Conservation (phyloP, 2,797 vertebrate species). For the Poeciliopsis gracilis region DNA sequence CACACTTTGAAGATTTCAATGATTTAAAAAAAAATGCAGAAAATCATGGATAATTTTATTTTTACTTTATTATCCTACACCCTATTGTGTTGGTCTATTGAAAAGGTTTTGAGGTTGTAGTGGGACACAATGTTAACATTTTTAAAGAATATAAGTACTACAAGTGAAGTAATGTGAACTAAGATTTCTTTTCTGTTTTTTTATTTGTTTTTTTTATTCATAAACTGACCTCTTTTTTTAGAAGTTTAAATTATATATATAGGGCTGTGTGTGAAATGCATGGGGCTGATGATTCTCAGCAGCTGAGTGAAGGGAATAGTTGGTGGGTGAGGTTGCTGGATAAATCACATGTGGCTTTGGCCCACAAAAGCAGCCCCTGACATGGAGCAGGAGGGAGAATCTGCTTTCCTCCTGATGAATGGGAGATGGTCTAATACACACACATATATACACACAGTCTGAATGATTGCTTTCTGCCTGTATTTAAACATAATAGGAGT, state of each 20-base stretch:
- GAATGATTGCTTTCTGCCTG: conserved; percentile 40
- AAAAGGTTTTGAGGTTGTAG: background rate
- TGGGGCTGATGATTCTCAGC: conserved; percentile 73
- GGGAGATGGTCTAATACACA: conserved; percentile 50
- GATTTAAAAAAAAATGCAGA: background rate
- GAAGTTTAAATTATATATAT: conserved; percentile 1
- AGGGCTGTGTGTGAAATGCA: conserved; percentile 41
- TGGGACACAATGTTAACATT: background rate
- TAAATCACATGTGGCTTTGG: conserved; percentile 78
- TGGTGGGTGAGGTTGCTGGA: conserved; percentile 78
- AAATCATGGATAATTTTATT: background rate
- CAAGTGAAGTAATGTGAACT: background rate
- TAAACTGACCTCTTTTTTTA: conserved; percentile 16
- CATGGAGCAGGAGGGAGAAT: conserved; percentile 68
- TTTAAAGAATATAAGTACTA: background rate
- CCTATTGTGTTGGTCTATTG: background rate
- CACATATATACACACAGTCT: conserved; percentile 26
- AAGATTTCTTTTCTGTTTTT: background rate
- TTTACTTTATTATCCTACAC: background rate
- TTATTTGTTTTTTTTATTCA: background rate
- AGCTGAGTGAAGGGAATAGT: conserved; percentile 78
- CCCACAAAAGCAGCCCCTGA: conserved; percentile 63
- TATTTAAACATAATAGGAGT: conserved; percentile 64
- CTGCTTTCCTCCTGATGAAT: conserved; percentile 66
- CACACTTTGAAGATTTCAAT: background rate